Evolutionary conservation across 2,113 vertebrate species (phyloP).

Genomic region (Anhinga rufa): DNA sequence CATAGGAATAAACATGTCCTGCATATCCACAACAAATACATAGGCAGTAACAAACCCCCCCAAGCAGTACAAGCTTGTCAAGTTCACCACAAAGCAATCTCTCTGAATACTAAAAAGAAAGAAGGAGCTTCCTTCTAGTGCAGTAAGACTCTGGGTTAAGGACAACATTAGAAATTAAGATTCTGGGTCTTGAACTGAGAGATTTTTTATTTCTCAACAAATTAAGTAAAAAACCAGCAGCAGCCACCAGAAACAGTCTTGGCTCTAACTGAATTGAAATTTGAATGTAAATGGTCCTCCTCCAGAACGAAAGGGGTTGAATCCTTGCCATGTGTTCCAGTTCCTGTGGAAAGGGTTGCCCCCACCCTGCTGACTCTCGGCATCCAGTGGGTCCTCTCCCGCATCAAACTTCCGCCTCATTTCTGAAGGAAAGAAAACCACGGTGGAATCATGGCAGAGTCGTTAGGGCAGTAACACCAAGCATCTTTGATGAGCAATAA

Average conservation of each 20-base stretch:
- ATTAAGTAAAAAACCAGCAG: constrained; percentile 54
- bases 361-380: constrained; percentile 89
- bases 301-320: constrained; percentile 93
- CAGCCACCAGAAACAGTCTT: constrained; percentile 50
- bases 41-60: neutral
- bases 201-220: constrained; percentile 63
- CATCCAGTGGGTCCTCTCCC: constrained; percentile 93
- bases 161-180: constrained; percentile 53
- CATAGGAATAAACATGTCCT: neutral
- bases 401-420: constrained; percentile 95
- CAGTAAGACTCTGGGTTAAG: constrained; percentile 64
- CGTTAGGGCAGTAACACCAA: neutral
- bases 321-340: constrained; percentile 91
- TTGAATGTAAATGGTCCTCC: constrained; percentile 95
- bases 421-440: constrained; percentile 72
- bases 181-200: constrained; percentile 60
- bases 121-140: neutral
- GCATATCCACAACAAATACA: neutral
- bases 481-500: neutral
- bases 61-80: neutral
- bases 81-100: neutral
- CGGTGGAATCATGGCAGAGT: neutral
- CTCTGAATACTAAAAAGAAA: neutral
- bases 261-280: constrained; percentile 91
- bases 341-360: constrained; percentile 83